Evolutionary conservation across 2,113 vertebrate genomes (phyloP).

Genomic region (Eudyptes chrysolophus): DNA sequence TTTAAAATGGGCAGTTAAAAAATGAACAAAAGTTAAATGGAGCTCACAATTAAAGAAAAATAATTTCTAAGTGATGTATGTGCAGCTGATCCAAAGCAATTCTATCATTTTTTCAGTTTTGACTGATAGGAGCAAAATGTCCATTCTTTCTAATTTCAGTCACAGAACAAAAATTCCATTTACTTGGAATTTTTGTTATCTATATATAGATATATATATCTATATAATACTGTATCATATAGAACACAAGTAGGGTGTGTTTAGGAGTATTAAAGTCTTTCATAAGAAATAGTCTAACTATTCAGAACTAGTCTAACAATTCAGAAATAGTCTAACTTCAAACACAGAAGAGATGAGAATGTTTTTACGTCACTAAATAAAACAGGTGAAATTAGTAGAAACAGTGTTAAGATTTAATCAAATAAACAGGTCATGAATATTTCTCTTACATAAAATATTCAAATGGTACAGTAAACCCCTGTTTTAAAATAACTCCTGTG

Average conservation of each 20-base stretch:
- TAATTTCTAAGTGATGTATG: background rate
- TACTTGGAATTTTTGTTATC: no score
- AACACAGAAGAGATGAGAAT: background rate
- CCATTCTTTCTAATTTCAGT: background rate
- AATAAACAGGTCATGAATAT: background rate
- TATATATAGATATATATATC: no score
- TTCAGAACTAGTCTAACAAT: background rate
- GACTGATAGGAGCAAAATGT: background rate
- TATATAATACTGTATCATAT: no score
- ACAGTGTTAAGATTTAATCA: background rate
- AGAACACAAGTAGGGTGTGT: background rate
- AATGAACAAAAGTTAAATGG: background rate
- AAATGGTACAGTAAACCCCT: background rate
- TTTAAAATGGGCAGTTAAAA: background rate
- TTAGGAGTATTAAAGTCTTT: background rate
- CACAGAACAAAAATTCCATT: background rate
- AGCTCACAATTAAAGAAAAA: background rate
- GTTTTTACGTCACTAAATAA: background rate
- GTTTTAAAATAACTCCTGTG: background rate
- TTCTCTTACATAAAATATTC: background rate
- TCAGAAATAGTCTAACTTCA: background rate
- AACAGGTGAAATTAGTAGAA: background rate
- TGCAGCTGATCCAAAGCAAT: background rate
- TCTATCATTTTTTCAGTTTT: background rate
- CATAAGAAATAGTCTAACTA: background rate